phyloP scores from a whole-genome alignment of 2,113 vertebrate species.

The Caretta caretta region DNA sequence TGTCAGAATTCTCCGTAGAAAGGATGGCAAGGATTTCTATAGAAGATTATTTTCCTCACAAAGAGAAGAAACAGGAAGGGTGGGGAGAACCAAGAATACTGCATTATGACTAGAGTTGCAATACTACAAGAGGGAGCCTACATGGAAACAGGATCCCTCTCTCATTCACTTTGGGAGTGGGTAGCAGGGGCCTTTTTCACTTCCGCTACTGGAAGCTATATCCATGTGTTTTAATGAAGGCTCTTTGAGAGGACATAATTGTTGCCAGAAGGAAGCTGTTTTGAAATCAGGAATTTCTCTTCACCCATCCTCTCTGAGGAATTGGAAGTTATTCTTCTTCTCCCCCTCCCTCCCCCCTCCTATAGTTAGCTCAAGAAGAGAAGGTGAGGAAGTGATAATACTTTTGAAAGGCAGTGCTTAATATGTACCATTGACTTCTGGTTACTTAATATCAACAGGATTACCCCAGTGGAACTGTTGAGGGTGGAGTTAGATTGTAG shows the following conservation, averaged over 20 bases:
- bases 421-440: neutral
- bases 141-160: neutral
- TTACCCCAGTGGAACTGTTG: neutral
- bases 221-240: neutral
- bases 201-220: neutral
- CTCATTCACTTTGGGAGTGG: neutral
- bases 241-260: neutral
- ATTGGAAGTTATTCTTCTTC: neutral
- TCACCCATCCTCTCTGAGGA: neutral
- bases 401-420: neutral
- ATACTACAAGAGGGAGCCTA: neutral
- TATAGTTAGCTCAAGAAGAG: neutral
- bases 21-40: neutral
- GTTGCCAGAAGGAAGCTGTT: neutral
- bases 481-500: neutral
- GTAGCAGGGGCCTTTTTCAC: neutral
- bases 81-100: neutral
- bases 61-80: neutral
- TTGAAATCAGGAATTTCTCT: neutral
- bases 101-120: neutral
- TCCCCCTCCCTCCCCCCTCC: neutral
- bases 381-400: neutral
- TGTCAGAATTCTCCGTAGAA: neutral
- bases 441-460: neutral
- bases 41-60: neutral